Conservation (phyloP, 2,888 invertebrate genomes). For the Lasioglossum calceatum region DNA sequence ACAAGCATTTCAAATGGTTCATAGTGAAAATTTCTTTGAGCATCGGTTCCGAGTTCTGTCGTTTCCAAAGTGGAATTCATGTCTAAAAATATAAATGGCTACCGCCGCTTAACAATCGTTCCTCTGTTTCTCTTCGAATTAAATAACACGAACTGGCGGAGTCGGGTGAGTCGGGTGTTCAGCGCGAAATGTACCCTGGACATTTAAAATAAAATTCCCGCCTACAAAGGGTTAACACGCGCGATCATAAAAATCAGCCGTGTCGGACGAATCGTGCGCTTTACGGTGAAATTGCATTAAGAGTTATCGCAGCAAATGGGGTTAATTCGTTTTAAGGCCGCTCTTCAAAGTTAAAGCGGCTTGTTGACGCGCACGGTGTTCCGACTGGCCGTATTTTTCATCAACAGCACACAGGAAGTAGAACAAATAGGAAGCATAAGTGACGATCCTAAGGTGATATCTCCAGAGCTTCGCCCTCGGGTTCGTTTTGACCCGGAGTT, state of each 20-base stretch:
- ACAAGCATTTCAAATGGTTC: background rate
- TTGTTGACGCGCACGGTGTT: constrained; percentile 48
- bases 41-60: background rate
- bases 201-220: constrained; percentile 1
- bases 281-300: constrained; percentile 69
- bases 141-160: background rate
- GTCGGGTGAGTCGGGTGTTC: background rate
- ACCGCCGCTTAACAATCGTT: background rate
- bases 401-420: constrained; percentile 1
- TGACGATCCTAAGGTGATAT: background rate
- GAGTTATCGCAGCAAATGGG: constrained; percentile 65
- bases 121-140: background rate
- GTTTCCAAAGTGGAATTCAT: background rate
- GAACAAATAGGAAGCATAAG: background rate
- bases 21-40: background rate
- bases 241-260: constrained; percentile 52
- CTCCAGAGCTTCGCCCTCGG: background rate
- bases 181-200: background rate
- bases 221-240: background rate
- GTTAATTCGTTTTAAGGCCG: constrained; percentile 72
- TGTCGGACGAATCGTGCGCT: constrained; percentile 58
- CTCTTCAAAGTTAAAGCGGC: constrained; percentile 54
- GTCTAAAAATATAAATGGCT: constrained; percentile 1
- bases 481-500: background rate
- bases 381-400: constrained; percentile 23